Base-by-base conservation (phyloP, 2,113 vertebrate species). In the Semnopithecus entellus region DNA sequence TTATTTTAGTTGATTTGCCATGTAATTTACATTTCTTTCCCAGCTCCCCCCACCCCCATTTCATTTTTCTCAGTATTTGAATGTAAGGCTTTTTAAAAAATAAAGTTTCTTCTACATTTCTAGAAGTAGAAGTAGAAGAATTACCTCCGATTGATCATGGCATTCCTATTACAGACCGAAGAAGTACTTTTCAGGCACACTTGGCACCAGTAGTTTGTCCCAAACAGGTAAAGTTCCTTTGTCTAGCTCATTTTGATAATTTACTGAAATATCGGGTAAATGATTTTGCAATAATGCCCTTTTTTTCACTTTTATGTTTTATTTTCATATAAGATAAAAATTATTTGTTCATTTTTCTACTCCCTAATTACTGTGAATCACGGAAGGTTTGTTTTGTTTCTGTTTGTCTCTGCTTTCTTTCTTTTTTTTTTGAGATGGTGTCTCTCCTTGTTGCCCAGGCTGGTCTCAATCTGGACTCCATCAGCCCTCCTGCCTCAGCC, bases 141-240 rank as follows among this genome's bases (percentile, higher is more conserved):
- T 25, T 99, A 13, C 99, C 99, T 10, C 97, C 98, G 22, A 99
- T 99, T 96, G 98, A 99, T 97, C 99, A 99, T n/a, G 99, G 99
- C 45, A 98, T 97, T 70, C 97, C 99, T 40, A 98, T 99, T 96
- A 99, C 99, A 78, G 99, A 99, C 97, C 98, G 99, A 98, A 99
- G 99, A 55, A 99, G 99, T 95, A 99, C 99, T 92, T 99, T 99
- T 97, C 99, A 99, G 98, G 99, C 99, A 75, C 99, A 99, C 94
- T 96, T 99, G 94, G 99, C 99, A 59, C 98, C 99, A 7, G 99
- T 99, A 81, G 99, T 99, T 97, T 99, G 98, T 86, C 98, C 98
- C 23, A 98, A 98, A 98, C 99, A 99, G 99, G 99, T 99, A 68
- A 96, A 98, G 70, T 68, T 93, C 48, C 32, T 23, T 0, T 91